Evolutionary conservation across 1,140 invertebrate genomes (phyloP), one percentile per base, ranked within the genome.

Genomic region (Bombus impatiens): DNA sequence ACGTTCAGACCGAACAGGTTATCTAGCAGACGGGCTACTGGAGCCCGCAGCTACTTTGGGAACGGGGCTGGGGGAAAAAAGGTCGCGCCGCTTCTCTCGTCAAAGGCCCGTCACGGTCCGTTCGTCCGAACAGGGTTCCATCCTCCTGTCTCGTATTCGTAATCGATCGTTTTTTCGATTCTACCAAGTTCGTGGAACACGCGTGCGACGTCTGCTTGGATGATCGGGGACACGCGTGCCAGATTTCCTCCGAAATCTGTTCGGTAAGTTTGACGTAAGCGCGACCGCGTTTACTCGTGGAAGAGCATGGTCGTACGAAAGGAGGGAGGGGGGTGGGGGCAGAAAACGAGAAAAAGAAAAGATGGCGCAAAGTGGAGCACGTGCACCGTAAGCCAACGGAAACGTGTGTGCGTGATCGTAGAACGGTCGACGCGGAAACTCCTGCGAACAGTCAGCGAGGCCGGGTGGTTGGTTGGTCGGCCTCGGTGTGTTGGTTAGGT

Each of bases 1-100:
- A 91, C 83, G 93, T 94, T 94, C 89, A 87, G 91, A 88, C 82
- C 86, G 90, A 93, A 90, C 91, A 82, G 92, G 92, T 94, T 94
- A 94, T 94, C 93, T 93, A 9, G 67, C 35, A 89, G 89, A 91
- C 89, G 90, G 79, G 67, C 87, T 67, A 90, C 47, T 1, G 25
- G 88, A 93, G 93, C 93, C 93, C 93, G 93, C 93, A 94, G 93
- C 92, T 86, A 87, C 91, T 89, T 91, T 90, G 90, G 82, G 82
- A 91, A 88, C 40, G 89, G 76, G 57, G 87, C 89, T 93, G 85
- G 90, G 90, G 13, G 87, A 86, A 90, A 87, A 91, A 93, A 83
- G 70, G 37, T 77, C 82, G 68, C 42, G 42, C 15, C 40, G 40
- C 15, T 8, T 86, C 81, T 76, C 86, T 57, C 89, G 78, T 86